Base-by-base conservation (phyloP, 2,888 invertebrate genomes). In the Thereva unica region DNA sequence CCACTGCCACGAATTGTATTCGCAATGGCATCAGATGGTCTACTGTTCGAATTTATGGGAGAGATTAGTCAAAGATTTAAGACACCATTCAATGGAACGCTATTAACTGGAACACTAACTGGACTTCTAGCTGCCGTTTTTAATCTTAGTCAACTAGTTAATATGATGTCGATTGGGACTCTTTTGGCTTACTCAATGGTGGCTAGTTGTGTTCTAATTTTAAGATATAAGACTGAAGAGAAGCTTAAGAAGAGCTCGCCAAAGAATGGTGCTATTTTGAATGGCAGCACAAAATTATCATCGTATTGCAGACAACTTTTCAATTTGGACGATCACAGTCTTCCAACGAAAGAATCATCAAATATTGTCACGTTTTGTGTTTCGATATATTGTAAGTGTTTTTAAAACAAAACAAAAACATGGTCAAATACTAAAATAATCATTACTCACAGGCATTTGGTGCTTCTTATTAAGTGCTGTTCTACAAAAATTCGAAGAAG, bases 1-100 rank as follows among this genome's bases (percentile, higher is more conserved):
- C 92, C 93, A 0, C 80, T 95, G 50, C 93, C 95, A 0, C 85
- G 95, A 69, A 89, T 93, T 59, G 88, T 94, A 56, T 95, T 94
- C 80, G 91, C 94, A 37, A 94, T 95, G 93, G 88, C 94, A 0
- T 84, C 87, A 7, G 95, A 95, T 78, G 93, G 93, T 0, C 82
- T 95, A 35, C 84, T 95, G 72, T 95, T 91, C 81, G 83, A 85
- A 69, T 89, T 86, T 79, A 82, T 93, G 78, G 91, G 92, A 1
- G 83, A 83, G 68, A 89, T 95, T 5, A 87, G 86, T 80, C 83
- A 85, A 35, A 84, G 85, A 71, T 93, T 89, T 76, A 90, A 91
- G 73, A 92, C 93, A 1, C 93, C 93, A 0, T 82, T 92, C 3
- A 82, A 87, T 67, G 92, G 92, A 1, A 92, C 93, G 44, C 77